phyloP scores from a whole-genome alignment of 2,113 vertebrate species.

The Pachycephala philippinensis region DNA sequence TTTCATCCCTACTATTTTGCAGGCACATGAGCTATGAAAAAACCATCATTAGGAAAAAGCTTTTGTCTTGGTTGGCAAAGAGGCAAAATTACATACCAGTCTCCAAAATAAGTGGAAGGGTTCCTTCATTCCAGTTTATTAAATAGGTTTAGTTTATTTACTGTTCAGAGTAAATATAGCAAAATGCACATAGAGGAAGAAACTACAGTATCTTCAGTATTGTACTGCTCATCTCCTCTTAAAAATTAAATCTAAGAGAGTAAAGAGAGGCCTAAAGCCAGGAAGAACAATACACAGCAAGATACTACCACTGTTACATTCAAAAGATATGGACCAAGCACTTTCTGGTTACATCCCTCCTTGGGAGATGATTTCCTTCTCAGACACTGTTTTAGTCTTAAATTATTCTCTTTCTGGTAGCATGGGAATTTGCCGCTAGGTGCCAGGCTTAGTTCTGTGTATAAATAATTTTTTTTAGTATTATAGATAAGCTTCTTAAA shows the following conservation, averaged over 20 bases:
- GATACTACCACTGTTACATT: background rate
- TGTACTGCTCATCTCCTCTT: background rate
- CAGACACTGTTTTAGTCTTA: background rate
- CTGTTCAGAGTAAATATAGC: background rate
- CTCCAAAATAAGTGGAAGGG: background rate
- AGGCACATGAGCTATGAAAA: background rate
- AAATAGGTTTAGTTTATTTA: background rate
- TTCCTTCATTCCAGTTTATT: background rate
- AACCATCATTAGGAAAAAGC: background rate
- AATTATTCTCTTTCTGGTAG: background rate
- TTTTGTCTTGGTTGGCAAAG: background rate
- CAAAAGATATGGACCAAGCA: background rate
- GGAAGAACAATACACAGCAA: background rate
- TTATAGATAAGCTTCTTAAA: background rate
- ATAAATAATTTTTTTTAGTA: background rate
- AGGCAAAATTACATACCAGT: background rate
- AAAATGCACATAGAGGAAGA: background rate
- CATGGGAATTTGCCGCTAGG: background rate
- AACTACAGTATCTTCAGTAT: background rate
- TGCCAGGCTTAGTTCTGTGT: background rate
- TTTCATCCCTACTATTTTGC: background rate
- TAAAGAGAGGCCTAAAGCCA: background rate
- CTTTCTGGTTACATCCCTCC: background rate
- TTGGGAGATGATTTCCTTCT: background rate
- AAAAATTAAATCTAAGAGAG: background rate